Base-by-base conservation (phyloP, 2,113 vertebrate species). In the Trematomus loennbergii region DNA sequence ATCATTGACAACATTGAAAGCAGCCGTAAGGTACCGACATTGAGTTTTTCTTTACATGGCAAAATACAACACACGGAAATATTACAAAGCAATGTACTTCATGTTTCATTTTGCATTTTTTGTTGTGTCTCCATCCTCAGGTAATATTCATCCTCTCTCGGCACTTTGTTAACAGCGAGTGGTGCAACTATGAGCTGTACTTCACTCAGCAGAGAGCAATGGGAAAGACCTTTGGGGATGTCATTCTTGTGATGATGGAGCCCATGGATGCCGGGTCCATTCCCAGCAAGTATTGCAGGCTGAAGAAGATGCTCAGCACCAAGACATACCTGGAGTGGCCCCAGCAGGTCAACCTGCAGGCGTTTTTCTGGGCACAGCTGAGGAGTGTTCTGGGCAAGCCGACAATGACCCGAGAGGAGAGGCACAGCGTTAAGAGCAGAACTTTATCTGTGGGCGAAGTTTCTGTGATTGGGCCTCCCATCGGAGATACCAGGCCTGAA, bases 141-240 rank as follows among this genome's bases (percentile, higher is more conserved):
- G 88, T 96, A 4, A 96, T 97, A 62, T 96, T 97, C 17, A 75
- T 97, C 52, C 92, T 97, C 43, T 97, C 96, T 0, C 92, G 65
- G 11, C 88, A 95, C 84, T 97, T 97, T 3, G 93, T 97, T 0
- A 95, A 97, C 92, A 97, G 96, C 3, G 96, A 97, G 54, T 97
- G 96, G 96, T 97, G 96, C 88, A 97, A 97, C 91, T 97, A 97
- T 1, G 96, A 97, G 87, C 94, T 97, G 40, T 97, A 96, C 92
- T 97, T 97, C 10, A 94, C 96, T 54, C 96, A 97, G 84, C 96
- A 97, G 80, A 93, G 96, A 49, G 92, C 96, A 0, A 94, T 96
- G 69, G 95, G 95, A 10, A 93, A 96, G 81, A 93, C 91, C 5
- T 94, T 94, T 6, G 93, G 88, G 12, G 96, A 97, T 0, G 93